Evolutionary conservation across 2,113 vertebrate genomes (phyloP).

Genomic region (Tragelaphus scriptus): DNA sequence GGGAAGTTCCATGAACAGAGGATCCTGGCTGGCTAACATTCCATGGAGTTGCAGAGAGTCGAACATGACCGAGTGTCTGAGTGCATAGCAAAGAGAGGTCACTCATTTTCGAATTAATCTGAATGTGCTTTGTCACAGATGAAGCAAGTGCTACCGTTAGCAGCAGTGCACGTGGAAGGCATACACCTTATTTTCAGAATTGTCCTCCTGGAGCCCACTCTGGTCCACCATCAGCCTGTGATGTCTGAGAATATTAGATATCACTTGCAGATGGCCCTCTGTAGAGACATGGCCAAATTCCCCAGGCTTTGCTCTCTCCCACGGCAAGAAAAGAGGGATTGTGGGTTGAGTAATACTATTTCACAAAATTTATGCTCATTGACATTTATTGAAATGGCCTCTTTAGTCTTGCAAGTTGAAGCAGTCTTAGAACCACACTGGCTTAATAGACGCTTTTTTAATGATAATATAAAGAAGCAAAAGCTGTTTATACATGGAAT

Average conservation of each 20-base stretch:
- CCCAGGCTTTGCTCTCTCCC: neutral
- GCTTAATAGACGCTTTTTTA: neutral
- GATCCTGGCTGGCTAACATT: neutral
- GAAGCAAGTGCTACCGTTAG: neutral
- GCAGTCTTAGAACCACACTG: neutral
- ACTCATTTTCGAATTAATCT: neutral
- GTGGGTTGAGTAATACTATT: neutral
- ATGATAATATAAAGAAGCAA: neutral
- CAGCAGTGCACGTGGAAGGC: neutral
- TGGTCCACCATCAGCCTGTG: neutral
- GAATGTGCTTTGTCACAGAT: neutral
- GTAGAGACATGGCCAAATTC: neutral
- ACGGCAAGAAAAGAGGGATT: neutral
- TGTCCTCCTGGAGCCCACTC: neutral
- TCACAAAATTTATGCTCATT: neutral
- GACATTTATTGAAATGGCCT: neutral
- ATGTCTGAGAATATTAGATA: neutral
- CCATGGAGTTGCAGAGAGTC: neutral
- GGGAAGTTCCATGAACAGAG: neutral
- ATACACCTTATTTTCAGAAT: rapidly evolving
- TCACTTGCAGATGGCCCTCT: neutral
- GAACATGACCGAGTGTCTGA: neutral
- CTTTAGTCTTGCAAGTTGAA: neutral
- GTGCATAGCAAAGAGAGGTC: rapidly evolving
- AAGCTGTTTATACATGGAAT: neutral